Evolutionary conservation across 2,797 vertebrate genomes (phyloP).

Genomic region (Pangasius macronema): DNA sequence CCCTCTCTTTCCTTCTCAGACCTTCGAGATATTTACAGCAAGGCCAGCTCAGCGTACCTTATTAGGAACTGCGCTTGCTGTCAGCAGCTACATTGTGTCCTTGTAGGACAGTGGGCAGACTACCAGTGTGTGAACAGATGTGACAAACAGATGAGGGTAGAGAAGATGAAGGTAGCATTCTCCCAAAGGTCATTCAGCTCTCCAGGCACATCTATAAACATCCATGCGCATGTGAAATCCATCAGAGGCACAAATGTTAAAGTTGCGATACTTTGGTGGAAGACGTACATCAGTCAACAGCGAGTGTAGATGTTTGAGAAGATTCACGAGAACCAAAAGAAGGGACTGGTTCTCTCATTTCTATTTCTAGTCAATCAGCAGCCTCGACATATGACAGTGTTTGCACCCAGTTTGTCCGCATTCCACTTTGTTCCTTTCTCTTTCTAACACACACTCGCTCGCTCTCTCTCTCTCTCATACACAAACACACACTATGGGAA

Average conservation of each 20-base stretch:
- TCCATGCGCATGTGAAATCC: slow-evolving; percentile 5
- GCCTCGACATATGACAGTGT: background rate
- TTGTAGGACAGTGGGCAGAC: slow-evolving; percentile 74
- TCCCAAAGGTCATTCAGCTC: slow-evolving; percentile 40
- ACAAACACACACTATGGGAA: slow-evolving; percentile 50
- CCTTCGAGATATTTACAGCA: slow-evolving; percentile 82
- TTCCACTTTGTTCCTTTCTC: slow-evolving; percentile 50
- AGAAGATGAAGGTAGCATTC: slow-evolving; percentile 43
- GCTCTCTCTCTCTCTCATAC: background rate
- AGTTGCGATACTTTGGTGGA: background rate
- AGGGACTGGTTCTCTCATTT: background rate
- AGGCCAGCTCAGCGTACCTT: slow-evolving; percentile 75
- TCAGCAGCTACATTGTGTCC: slow-evolving; percentile 69
- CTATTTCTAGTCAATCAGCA: background rate
- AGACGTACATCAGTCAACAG: background rate
- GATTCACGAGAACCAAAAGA: background rate
- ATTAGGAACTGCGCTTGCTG: slow-evolving; percentile 80
- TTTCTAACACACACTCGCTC: slow-evolving; percentile 41
- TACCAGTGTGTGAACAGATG: slow-evolving; percentile 61
- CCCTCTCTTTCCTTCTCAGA: slow-evolving; percentile 72
- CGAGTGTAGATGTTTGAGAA: background rate
- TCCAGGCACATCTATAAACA: slow-evolving; percentile 27
- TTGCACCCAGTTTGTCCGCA: slow-evolving; percentile 22
- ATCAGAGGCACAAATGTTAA: background rate
- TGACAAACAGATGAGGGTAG: slow-evolving; percentile 72